These are phyloP conservation scores for Choreutis nemorana DNA, from an alignment of 2,888 invertebrate species.

Conservation along the genomic window DNA sequence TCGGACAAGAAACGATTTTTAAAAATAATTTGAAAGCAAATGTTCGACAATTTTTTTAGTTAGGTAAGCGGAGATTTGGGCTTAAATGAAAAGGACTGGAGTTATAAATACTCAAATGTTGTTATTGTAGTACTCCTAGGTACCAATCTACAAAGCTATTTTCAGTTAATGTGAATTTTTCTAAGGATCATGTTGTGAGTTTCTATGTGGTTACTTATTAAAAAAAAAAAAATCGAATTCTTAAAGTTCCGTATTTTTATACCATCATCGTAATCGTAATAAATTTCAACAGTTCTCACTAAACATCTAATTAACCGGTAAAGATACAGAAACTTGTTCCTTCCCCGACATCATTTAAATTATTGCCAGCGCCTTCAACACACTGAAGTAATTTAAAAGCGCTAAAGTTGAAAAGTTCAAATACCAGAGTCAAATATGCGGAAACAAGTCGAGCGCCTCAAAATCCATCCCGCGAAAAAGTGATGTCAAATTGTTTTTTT, in stretches of 20 bases:
- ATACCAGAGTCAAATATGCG: conserved; percentile 43
- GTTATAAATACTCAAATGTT: too few species aligned
- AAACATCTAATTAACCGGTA: conserved; percentile 10
- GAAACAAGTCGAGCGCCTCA: conserved; percentile 24
- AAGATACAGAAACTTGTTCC: conserved; percentile 13
- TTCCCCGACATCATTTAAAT: conserved; percentile 25
- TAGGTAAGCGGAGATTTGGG: too few species aligned
- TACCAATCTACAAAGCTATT: too few species aligned
- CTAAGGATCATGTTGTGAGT: too few species aligned
- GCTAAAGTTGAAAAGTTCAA: conserved; percentile 29
- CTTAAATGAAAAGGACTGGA: too few species aligned
- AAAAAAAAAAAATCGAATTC: conserved; percentile 11
- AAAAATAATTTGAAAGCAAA: too few species aligned
- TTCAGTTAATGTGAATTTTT: too few species aligned
- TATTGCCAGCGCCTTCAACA: conserved; percentile 21
- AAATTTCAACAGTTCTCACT: conserved; percentile 10
- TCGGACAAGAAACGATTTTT: too few species aligned
- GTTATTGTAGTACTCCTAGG: too few species aligned
- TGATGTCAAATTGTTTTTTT: conserved; percentile 13
- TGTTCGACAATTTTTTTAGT: too few species aligned
- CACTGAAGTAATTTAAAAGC: conserved; percentile 35
- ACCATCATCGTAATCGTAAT: conserved; percentile 6
- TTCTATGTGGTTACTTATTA: too few species aligned
- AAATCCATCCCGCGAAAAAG: conserved; percentile 7
- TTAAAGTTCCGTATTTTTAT: background rate